Percentiles rank a stretch among this genome's conserved stretches.
These are phyloP conservation scores for Leptinotarsa undecemlineata DNA, from an alignment of 1,140 invertebrate species.

Conservation along the genomic window DNA sequence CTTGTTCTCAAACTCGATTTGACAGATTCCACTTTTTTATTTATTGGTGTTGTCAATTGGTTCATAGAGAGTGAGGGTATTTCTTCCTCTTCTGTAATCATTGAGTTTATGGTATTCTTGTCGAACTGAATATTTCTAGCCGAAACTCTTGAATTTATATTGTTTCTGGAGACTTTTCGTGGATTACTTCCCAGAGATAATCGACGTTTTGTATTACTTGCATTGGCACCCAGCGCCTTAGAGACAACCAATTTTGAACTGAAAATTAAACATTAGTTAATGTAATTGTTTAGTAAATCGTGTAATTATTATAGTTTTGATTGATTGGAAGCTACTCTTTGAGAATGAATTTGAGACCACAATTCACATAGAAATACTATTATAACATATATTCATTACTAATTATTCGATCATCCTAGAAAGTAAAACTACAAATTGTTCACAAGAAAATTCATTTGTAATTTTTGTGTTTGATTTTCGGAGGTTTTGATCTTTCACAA, in stretches of 20 bases:
- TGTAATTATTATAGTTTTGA: too few species aligned
- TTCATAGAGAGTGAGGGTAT: conserved; percentile 3
- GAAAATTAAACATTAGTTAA: background rate
- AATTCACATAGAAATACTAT: too few species aligned
- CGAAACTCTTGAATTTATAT: background rate
- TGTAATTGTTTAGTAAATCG: too few species aligned
- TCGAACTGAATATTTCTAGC: conserved; percentile 3
- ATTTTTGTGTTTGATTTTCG: too few species aligned
- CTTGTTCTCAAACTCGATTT: background rate
- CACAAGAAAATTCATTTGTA: too few species aligned
- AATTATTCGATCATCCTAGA: too few species aligned
- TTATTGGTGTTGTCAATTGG: background rate
- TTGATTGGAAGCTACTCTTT: too few species aligned
- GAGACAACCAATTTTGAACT: conserved; percentile 22
- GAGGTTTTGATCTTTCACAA: too few species aligned
- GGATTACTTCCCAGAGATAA: background rate
- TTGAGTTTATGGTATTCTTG: conserved; percentile 4
- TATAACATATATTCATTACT: too few species aligned
- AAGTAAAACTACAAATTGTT: too few species aligned
- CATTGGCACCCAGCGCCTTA: background rate
- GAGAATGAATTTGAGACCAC: too few species aligned
- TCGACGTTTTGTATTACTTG: background rate
- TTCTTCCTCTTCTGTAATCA: background rate
- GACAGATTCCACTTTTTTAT: conserved; percentile 3
- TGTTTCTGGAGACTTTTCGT: background rate